phyloP scores from a whole-genome alignment of 2,797 vertebrate species.

The Sphenopsis melanotis region DNA sequence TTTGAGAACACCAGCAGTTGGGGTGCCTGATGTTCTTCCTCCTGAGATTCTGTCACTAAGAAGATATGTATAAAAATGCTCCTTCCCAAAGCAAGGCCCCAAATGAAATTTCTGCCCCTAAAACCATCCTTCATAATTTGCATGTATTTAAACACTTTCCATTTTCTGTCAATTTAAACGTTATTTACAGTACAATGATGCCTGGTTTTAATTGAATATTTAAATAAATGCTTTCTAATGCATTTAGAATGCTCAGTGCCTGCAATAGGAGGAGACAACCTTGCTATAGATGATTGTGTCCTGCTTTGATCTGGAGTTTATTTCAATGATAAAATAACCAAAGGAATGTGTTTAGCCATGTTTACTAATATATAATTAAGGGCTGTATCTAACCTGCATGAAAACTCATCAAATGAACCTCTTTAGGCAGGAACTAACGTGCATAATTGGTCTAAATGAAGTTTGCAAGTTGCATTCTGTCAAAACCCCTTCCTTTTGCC shows the following conservation, averaged over 20 bases:
- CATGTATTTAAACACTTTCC: background rate
- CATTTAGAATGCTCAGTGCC: background rate
- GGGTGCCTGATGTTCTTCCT: constrained; percentile 16
- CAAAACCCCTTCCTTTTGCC: background rate
- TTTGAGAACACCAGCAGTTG: constrained; percentile 4
- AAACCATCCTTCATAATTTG: background rate
- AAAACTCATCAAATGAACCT: background rate
- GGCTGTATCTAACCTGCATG: background rate
- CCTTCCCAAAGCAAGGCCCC: background rate
- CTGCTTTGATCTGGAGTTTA: background rate
- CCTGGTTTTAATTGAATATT: background rate
- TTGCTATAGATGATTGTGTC: background rate
- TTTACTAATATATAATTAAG: constrained; percentile 18
- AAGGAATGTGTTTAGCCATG: background rate
- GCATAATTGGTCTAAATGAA: background rate
- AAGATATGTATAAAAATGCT: background rate
- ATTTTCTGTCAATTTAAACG: constrained; percentile 1
- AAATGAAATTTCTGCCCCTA: constrained; percentile 1
- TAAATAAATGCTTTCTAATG: background rate
- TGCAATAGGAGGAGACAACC: background rate
- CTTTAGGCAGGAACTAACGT: background rate
- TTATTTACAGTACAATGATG: constrained; percentile 9
- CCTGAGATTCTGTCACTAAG: background rate
- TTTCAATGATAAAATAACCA: background rate
- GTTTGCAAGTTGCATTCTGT: background rate